A percentile compares a stretch with the other conserved stretches of the same genome.
These are phyloP conservation scores for Mongoloraphidia duomilia DNA, from an alignment of 2,888 invertebrate genomes.

Conservation along the genomic window DNA sequence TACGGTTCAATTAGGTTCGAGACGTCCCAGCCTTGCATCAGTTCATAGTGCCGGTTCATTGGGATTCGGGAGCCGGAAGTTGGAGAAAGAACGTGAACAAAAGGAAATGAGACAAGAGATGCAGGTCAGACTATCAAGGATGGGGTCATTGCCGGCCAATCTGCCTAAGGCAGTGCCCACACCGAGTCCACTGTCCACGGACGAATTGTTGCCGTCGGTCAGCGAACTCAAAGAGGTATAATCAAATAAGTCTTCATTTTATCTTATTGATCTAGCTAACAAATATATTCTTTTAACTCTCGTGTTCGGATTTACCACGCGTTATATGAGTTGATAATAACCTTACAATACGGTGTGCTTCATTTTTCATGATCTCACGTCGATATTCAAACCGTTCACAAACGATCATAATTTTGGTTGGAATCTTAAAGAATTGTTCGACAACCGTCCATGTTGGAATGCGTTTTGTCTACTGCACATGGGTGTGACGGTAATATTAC, in stretches of 20 bases:
- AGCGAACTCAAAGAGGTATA: slow-evolving; percentile 64
- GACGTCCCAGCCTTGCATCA: slow-evolving; percentile 76
- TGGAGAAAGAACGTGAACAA: slow-evolving; percentile 68
- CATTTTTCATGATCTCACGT: too few species aligned
- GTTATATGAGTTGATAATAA: too few species aligned
- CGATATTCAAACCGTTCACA: too few species aligned
- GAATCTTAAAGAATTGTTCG: too few species aligned
- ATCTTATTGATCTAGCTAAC: too few species aligned
- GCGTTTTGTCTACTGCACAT: too few species aligned
- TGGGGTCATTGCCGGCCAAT: slow-evolving; percentile 31
- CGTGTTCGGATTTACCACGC: too few species aligned
- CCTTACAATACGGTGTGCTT: too few species aligned
- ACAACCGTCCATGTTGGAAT: too few species aligned
- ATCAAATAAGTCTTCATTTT: slow-evolving; percentile 15
- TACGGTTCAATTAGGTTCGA: slow-evolving; percentile 45
- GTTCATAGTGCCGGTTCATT: slow-evolving; percentile 72
- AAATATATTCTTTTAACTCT: too few species aligned
- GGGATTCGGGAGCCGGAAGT: slow-evolving; percentile 65
- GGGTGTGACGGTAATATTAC: too few species aligned
- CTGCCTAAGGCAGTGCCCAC: slow-evolving; percentile 43
- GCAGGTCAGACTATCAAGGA: slow-evolving; percentile 58
- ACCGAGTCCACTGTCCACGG: slow-evolving; percentile 68
- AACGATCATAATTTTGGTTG: too few species aligned
- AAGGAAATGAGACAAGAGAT: slow-evolving; percentile 64
- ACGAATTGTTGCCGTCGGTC: slow-evolving; percentile 67